Evolutionary conservation across 1,140 invertebrate species (phyloP).

Genomic region (Limonius californicus): DNA sequence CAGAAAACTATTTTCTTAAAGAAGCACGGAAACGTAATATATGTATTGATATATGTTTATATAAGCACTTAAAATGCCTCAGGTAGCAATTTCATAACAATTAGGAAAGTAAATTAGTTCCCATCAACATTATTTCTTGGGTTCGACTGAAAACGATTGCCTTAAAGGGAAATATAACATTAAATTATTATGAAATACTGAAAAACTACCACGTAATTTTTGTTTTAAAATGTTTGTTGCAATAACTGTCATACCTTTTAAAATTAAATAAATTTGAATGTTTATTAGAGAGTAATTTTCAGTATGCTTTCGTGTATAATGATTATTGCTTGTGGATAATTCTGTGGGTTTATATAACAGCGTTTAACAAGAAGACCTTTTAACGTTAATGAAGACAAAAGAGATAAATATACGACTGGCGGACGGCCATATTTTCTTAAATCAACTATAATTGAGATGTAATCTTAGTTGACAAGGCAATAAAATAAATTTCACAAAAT

Average conservation of each 20-base stretch:
- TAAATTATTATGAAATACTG: not conserved
- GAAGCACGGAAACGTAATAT: too few relatives aligned
- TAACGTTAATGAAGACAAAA: not conserved
- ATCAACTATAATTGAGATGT: constrained; percentile 1
- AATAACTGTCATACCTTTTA: not conserved
- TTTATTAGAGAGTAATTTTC: not conserved
- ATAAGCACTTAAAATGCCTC: too few relatives aligned
- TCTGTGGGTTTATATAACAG: not conserved
- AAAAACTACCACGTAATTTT: not conserved
- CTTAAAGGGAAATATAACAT: not conserved
- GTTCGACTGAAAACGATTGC: too few relatives aligned
- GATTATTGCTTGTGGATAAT: not conserved
- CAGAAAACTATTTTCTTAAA: too few relatives aligned
- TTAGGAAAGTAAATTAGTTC: too few relatives aligned
- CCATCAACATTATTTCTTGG: too few relatives aligned
- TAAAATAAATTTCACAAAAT: not conserved
- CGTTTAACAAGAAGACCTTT: not conserved
- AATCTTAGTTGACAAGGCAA: not conserved
- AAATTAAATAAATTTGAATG: not conserved
- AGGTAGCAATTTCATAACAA: too few relatives aligned
- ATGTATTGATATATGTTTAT: too few relatives aligned
- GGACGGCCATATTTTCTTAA: not conserved
- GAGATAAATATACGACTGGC: not conserved
- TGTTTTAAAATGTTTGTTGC: not conserved
- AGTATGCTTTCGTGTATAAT: not conserved